phyloP scores from a whole-genome alignment of 1,140 invertebrate species.

The Asobara japonica region DNA sequence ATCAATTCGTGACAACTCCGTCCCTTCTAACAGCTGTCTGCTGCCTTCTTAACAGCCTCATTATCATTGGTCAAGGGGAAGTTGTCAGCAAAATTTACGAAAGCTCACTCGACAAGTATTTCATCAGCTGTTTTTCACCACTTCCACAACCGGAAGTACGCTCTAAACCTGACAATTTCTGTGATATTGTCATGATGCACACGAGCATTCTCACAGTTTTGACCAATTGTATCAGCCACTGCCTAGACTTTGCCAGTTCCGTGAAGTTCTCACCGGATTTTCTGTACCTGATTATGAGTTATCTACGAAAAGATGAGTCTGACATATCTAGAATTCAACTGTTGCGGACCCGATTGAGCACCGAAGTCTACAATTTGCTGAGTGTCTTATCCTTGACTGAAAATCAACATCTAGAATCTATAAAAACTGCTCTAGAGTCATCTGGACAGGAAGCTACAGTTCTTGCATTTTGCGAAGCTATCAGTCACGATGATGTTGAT shows the following conservation, averaged over 20 bases:
- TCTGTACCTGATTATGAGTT: conserved; percentile 57
- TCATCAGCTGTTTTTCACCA: conserved; percentile 55
- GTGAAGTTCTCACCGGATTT: conserved; percentile 63
- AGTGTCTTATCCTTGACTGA: conserved; percentile 55
- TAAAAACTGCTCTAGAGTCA: conserved; percentile 54
- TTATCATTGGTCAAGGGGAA: conserved; percentile 57
- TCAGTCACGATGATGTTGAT: conserved; percentile 47
- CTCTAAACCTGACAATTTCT: conserved; percentile 59
- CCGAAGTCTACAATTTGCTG: conserved; percentile 64
- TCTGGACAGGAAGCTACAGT: conserved; percentile 53
- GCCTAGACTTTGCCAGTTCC: conserved; percentile 55
- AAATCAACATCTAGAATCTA: conserved; percentile 53
- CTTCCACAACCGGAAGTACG: conserved; percentile 56
- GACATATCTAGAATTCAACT: conserved; percentile 55
- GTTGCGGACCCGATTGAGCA: conserved; percentile 63
- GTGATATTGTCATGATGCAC: conserved; percentile 67
- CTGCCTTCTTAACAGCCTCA: conserved; percentile 61
- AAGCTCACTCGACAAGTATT: conserved; percentile 56
- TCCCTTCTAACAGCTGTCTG: conserved; percentile 61
- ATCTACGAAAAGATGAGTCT: conserved; percentile 57
- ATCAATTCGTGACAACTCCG: conserved; percentile 60
- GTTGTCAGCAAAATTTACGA: conserved; percentile 56
- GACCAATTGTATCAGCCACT: conserved; percentile 56
- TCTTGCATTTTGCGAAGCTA: conserved; percentile 56
- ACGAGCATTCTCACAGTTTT: conserved; percentile 61